Evolutionary conservation across 2,113 vertebrate genomes (phyloP), one percentile per base, ranked within the genome.

Genomic region (Ancistrus triradiatus): DNA sequence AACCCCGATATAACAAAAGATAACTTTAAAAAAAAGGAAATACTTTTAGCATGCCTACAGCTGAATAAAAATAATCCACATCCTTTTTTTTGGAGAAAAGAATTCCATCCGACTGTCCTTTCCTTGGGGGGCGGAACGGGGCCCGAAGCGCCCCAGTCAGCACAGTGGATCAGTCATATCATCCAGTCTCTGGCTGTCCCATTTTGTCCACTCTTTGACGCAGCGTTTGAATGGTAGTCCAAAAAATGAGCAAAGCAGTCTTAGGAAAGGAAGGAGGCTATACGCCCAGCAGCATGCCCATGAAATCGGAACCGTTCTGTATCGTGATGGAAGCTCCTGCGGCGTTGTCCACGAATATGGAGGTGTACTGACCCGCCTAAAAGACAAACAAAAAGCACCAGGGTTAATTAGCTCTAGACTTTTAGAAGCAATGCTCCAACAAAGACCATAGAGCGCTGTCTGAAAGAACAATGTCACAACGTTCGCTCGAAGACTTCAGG

Each of bases 271-370:
- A 14, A 33, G 50, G 48, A 17, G 53, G 78, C 82, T 91, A 98
- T 2, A 86, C 74, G 0, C 95, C 93, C 69, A 97, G 75, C 0
- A 98, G 78, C 81, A 97, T 83, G 19, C 94, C 95, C 81, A 93
- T 97, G 77, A 94, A 98, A 70, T 95, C 94, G 0, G 94, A 98
- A 0, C 93, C 90, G 0, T 85, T 91, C 83, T 97, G 94, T 68
- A 98, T 81, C 31, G 91, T 91, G 59, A 98, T 60, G 1, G 90
- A 80, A 0, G 88, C 91, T 0, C 91, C 88, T 0, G 93, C 92
- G 0, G 92, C 84, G 1, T 97, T 98, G 79, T 97, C 95, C 83
- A 97, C 92, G 14, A 97, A 98, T 79, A 98, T 89, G 2, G 94
- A 98, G 3, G 91, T 88, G 61, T 96, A 97, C 57, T 98, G 94